These are phyloP conservation scores for Drosophila ustulata DNA, from an alignment of 2,888 invertebrate genomes.

Conservation along the genomic window DNA sequence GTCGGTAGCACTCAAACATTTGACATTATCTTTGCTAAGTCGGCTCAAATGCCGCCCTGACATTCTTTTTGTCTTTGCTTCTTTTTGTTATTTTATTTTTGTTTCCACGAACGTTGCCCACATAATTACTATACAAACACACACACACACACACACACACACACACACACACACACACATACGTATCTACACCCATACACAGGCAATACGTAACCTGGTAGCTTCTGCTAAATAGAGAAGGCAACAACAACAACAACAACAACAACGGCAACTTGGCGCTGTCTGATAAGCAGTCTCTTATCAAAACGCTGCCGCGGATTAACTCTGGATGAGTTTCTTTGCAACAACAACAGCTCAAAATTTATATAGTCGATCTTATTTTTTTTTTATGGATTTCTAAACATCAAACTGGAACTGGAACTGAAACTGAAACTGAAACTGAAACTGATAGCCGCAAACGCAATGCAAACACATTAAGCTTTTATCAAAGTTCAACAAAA, in stretches of 20 bases:
- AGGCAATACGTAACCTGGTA: conserved; percentile 34
- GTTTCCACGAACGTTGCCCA: conserved; percentile 36
- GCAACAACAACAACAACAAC: conserved; percentile 28
- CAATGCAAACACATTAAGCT: conserved; percentile 53
- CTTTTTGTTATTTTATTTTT: conserved; percentile 23
- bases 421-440: conserved; percentile 29
- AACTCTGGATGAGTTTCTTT: conserved; percentile 66
- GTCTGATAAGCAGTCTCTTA: conserved; percentile 64
- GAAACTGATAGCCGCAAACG: conserved; percentile 34
- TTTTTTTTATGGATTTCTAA: conserved; percentile 3
- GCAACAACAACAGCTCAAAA: conserved; percentile 21
- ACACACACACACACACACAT: background rate
- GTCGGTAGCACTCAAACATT: conserved; percentile 58
- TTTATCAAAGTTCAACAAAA: background rate
- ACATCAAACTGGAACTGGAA: background rate
- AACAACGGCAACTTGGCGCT: conserved; percentile 45
- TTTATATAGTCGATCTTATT: conserved; percentile 1
- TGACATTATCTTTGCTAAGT: conserved; percentile 76
- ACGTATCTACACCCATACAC: conserved; percentile 2
- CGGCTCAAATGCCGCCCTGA: conserved; percentile 64
- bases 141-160: conserved; percentile 8
- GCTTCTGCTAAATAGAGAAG: conserved; percentile 20
- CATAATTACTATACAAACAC: conserved; percentile 65
- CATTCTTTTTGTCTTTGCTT: conserved; percentile 52
- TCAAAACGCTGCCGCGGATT: conserved; percentile 66